Conservation (phyloP, 92 coral and sea anemone species). For the Blastomussa wellsi region DNA sequence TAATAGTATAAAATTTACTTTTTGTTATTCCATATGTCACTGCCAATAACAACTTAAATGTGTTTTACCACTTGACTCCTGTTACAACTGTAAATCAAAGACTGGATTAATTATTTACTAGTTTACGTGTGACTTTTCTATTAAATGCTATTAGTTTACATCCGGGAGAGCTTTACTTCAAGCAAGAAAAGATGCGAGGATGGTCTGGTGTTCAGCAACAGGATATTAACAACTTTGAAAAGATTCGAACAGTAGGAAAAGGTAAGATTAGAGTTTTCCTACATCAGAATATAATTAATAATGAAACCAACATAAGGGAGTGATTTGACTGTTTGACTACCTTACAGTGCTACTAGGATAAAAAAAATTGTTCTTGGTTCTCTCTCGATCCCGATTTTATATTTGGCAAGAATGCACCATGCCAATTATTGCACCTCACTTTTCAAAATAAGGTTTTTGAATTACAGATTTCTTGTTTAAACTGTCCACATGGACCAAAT, state of each 20-base stretch:
- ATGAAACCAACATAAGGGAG: background rate
- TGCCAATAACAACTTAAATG: too few species aligned
- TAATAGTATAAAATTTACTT: too few species aligned
- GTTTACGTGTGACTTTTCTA: background rate
- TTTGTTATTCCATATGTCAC: too few species aligned
- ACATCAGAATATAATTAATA: background rate
- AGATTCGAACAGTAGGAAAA: constrained; percentile 94
- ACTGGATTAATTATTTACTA: background rate
- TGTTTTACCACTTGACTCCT: too few species aligned
- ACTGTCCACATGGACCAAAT: too few species aligned
- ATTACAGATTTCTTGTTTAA: too few species aligned
- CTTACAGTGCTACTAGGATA: too few species aligned
- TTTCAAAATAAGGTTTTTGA: too few species aligned
- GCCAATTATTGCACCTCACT: too few species aligned
- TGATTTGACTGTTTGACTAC: background rate
- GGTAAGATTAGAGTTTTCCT: constrained; percentile 48
- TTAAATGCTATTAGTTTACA: constrained; percentile 30
- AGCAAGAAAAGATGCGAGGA: constrained; percentile 90
- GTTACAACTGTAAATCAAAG: background rate
- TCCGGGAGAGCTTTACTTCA: constrained; percentile 96
- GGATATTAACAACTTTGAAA: constrained; percentile 94
- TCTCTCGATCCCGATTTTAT: too few species aligned
- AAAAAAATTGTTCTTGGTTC: too few species aligned
- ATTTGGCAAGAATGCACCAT: too few species aligned
- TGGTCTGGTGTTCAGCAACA: constrained; percentile 98